A percentile compares a stretch with the other conserved stretches of the same genome.
Evolutionary conservation across 1,140 invertebrate genomes (phyloP).

Genomic region (Colletes latitarsis): DNA sequence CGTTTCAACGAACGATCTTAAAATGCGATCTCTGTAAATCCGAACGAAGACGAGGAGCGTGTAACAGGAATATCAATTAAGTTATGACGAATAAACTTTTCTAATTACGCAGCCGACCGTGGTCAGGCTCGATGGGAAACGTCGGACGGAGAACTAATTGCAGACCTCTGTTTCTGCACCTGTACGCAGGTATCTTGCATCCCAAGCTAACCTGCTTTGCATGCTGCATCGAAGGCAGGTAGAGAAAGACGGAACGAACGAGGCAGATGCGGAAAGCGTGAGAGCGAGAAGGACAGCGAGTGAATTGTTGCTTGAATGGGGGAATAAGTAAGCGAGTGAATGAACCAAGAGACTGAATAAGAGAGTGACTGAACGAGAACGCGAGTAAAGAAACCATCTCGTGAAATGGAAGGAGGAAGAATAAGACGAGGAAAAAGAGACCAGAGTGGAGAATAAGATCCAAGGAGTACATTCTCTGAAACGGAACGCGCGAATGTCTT

Average conservation of each 20-base stretch:
- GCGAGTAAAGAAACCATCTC: background rate
- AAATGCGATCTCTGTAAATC: background rate
- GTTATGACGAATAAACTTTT: constrained; percentile 46
- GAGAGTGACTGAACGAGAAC: constrained; percentile 6
- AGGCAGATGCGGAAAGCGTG: background rate
- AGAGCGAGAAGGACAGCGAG: too few species aligned
- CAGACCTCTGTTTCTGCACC: constrained; percentile 36
- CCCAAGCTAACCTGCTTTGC: constrained; percentile 30
- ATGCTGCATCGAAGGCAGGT: background rate
- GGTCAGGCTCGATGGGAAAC: background rate
- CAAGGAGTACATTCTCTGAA: background rate
- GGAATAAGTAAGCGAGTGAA: constrained; percentile 20
- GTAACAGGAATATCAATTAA: constrained; percentile 39
- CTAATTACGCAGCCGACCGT: constrained; percentile 28
- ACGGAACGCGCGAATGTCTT: background rate
- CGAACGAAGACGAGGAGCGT: background rate
- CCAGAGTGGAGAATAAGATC: background rate
- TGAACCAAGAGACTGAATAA: constrained; percentile 6
- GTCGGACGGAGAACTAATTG: constrained; percentile 24
- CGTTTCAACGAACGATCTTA: too few species aligned
- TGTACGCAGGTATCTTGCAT: constrained; percentile 30
- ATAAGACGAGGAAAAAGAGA: background rate
- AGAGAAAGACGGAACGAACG: background rate
- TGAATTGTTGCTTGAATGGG: constrained; percentile 23
- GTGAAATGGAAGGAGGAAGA: background rate